Base-by-base conservation (phyloP, 2,113 vertebrate genomes). In the Lamprologus callipterus region DNA sequence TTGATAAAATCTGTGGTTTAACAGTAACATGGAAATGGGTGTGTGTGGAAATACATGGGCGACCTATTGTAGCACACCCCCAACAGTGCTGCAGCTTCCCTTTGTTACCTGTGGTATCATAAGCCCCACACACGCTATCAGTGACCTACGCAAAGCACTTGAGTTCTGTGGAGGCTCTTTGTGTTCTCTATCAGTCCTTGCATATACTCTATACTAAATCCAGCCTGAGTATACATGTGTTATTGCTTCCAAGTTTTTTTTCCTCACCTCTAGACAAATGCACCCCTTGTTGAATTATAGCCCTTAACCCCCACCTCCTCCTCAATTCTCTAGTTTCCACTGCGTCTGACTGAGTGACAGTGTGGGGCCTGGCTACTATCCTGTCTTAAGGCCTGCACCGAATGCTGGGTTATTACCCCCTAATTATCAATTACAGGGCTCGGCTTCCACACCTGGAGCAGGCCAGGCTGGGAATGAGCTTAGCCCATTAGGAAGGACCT, bases 341-440 rank as follows among this genome's bases (percentile, higher is more conserved):
- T 83, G 51, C 73, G 40, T 86, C 93, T 87, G 83, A 84, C 85
- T 92, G 90, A 95, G 90, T 90, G 92, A 91, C 93, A 91, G 92
- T 81, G 87, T 89, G 80, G 81, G 91, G 91, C 89, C 92, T 65
- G 79, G 93, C 81, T 53, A 81, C 93, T 89, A 90, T 93, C 94
- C 93, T 93, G 89, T 93, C 78, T 85, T 89, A 85, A 92, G 92
- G 93, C 87, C 92, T 81, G 87, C 90, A 91, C 84, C 85, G 87
- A 95, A 94, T 82, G 65, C 85, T 81, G 92, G 91, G 91, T 96
- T 95, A 96, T 96, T 95, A 94, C 93, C 94, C 93, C 91, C 93
- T 96, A 96, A 96, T 96, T 96, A 96, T 96, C 96, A 96, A 97
- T 96, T 96, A 96, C 83, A 81, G 93, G 90, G 92, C 92, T 90